Conservation (phyloP, 2,113 vertebrate species). For the Ursus arctos region DNA sequence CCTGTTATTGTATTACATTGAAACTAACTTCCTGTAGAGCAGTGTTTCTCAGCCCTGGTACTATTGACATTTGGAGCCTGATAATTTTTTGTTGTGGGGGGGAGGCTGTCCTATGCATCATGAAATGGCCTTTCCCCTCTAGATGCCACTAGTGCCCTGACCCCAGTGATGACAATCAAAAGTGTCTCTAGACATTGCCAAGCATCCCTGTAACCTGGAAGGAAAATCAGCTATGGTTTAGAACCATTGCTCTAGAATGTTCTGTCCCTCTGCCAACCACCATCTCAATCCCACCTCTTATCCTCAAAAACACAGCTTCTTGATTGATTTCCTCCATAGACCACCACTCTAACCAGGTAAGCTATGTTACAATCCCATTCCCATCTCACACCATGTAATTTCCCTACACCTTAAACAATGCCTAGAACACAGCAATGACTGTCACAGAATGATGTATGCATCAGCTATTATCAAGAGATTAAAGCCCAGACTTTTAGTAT, state of each 20-base stretch:
- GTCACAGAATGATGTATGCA: not conserved
- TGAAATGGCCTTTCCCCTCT: not conserved
- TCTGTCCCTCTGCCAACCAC: not conserved
- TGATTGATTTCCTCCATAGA: not conserved
- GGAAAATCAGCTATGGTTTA: not conserved
- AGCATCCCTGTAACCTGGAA: not conserved
- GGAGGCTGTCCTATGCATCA: not conserved
- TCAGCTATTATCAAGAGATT: not conserved
- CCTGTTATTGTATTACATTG: not conserved
- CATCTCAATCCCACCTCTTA: not conserved
- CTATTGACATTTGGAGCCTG: not conserved
- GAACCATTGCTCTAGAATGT: slow-evolving; percentile 25
- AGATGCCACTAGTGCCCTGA: not conserved
- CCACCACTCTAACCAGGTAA: not conserved
- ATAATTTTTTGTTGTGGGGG: not conserved
- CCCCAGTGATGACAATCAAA: not conserved
- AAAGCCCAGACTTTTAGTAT: not conserved
- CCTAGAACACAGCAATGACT: not conserved
- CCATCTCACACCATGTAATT: not conserved
- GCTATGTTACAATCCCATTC: not conserved
- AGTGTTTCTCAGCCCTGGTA: not conserved
- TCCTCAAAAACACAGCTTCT: not conserved
- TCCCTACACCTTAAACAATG: not conserved
- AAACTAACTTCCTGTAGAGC: not conserved
- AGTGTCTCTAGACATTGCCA: not conserved